Conservation (phyloP, 2,113 vertebrate species). For the Nycticryphes semicollaris region DNA sequence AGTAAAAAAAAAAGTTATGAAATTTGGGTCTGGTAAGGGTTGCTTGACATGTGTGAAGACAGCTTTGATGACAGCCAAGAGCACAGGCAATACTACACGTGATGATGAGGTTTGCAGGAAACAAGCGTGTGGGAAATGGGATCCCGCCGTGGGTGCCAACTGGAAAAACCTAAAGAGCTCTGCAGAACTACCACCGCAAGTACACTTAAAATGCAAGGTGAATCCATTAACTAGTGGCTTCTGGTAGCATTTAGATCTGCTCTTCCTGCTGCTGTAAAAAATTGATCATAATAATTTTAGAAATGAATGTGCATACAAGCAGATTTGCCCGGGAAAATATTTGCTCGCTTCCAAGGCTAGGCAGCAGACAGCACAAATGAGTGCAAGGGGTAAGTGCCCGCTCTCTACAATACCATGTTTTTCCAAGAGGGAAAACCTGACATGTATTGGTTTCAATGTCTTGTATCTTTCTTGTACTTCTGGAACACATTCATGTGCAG, state of each 20-base stretch:
- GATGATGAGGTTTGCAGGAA: background rate
- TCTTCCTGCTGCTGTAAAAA: background rate
- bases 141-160: background rate
- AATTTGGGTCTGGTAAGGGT: background rate
- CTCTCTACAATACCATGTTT: background rate
- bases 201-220: background rate
- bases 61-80: background rate
- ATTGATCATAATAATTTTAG: background rate
- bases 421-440: background rate
- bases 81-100: background rate
- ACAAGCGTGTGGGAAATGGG: background rate
- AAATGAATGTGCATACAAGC: background rate
- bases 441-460: background rate
- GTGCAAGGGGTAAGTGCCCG: background rate
- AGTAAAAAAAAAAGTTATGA: background rate
- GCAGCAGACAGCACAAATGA: background rate
- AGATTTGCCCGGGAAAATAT: background rate
- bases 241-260: background rate
- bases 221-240: background rate
- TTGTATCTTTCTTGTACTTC: background rate
- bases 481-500: accelerated
- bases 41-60: background rate
- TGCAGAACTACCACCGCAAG: background rate
- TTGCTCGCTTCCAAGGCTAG: background rate
- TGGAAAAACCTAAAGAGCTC: background rate